These are phyloP conservation scores for Henricia sp. DNA, from an alignment of 53 echinoderm and acorn worm species.

Conservation along the genomic window DNA sequence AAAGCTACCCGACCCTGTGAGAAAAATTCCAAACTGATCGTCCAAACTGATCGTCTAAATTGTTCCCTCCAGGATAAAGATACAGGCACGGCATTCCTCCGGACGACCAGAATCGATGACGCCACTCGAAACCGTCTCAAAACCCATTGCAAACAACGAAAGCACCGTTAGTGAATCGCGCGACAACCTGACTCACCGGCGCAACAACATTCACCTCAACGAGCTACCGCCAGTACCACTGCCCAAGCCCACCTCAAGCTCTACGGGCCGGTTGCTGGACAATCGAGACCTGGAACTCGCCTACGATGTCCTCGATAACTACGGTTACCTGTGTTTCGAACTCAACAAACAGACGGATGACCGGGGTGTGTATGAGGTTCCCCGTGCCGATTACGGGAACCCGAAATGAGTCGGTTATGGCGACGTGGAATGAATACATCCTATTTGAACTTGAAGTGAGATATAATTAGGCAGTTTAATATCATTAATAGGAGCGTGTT, in stretches of 20 bases:
- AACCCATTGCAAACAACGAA: background rate
- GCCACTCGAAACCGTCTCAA: background rate
- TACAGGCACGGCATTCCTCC: background rate
- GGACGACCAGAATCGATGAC: background rate
- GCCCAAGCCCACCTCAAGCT: too few relatives aligned
- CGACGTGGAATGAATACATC: too few relatives aligned
- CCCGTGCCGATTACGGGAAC: background rate
- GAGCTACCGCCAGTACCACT: conserved; percentile 16
- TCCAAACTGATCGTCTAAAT: too few relatives aligned
- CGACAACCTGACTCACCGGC: too few relatives aligned
- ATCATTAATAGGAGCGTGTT: too few relatives aligned
- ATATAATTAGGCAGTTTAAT: too few relatives aligned
- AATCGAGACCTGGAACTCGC: background rate
- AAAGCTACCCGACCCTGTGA: background rate
- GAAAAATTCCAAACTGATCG: too few relatives aligned
- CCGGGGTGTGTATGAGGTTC: background rate
- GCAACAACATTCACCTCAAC: background rate
- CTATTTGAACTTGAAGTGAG: too few relatives aligned
- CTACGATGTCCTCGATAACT: conserved; percentile 5
- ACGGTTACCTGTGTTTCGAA: conserved; percentile 12
- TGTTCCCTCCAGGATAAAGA: too few relatives aligned
- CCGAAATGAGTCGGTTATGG: background rate
- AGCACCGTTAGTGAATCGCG: background rate
- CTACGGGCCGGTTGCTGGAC: background rate
- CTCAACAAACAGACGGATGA: background rate